Percentiles rank a stretch among this genome's conserved stretches.
These are phyloP conservation scores for Coregonus clupeaformis DNA, from an alignment of 2,113 vertebrate genomes.

Conservation along the genomic window DNA sequence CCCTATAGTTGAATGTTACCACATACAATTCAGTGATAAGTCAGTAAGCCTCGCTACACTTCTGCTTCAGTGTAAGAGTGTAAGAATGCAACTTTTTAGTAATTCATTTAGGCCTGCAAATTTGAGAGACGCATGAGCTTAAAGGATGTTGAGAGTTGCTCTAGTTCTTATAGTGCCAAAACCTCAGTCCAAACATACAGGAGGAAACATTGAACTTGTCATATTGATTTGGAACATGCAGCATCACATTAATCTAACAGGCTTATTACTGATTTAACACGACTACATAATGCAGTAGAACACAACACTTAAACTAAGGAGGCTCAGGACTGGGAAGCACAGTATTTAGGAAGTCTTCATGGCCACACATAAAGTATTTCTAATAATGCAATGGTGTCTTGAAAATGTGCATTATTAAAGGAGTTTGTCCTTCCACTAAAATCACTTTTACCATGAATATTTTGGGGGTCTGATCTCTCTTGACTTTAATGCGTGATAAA, in stretches of 20 bases:
- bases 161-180: neutral
- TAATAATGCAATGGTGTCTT: neutral
- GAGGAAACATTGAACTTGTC: neutral
- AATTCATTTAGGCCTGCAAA: neutral
- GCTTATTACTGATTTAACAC: constrained; percentile 10
- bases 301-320: neutral
- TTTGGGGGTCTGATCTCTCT: neutral
- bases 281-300: neutral
- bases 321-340: neutral
- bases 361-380: neutral
- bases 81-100: too few species aligned
- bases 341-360: neutral
- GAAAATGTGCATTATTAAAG: neutral
- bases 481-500: constrained; percentile 13
- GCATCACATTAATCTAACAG: neutral
- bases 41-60: too few species aligned
- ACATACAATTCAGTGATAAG: too few species aligned
- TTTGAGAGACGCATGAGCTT: neutral
- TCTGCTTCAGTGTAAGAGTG: too few species aligned
- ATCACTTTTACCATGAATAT: neutral
- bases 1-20: too few species aligned
- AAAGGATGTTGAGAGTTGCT: neutral
- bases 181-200: too few species aligned
- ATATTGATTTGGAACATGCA: constrained; percentile 5
- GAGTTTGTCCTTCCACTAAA: neutral